Conservation (phyloP, 2,113 vertebrate species). For the Xyliphius kryptos region DNA sequence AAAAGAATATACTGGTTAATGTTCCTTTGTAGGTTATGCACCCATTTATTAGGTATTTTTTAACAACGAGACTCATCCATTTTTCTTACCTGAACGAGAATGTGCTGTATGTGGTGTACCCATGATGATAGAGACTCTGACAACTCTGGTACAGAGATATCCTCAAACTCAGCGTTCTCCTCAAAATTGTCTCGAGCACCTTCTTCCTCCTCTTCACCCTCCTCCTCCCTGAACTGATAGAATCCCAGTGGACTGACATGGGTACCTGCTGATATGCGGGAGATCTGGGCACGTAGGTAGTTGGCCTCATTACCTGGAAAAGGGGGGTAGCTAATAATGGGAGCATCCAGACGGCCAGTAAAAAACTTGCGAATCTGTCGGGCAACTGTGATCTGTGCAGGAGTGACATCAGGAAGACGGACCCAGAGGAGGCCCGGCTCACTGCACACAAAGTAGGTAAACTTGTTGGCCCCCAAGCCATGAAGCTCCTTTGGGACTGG, state of each 20-base stretch:
- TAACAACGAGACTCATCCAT: too few species aligned
- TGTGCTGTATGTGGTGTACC: constrained; percentile 84
- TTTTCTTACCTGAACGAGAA: constrained; percentile 88
- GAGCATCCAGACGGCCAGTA: constrained; percentile 75
- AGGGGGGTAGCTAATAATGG: constrained; percentile 80
- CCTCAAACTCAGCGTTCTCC: constrained; percentile 86
- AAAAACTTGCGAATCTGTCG: constrained; percentile 82
- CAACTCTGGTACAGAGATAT: constrained; percentile 68
- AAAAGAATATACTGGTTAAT: too few species aligned
- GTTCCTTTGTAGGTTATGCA: too few species aligned
- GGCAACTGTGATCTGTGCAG: constrained; percentile 78
- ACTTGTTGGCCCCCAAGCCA: constrained; percentile 81
- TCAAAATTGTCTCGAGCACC: constrained; percentile 59
- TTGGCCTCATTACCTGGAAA: constrained; percentile 89
- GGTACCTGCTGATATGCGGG: constrained; percentile 87
- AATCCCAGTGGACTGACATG: constrained; percentile 86
- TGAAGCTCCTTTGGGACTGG: constrained; percentile 71
- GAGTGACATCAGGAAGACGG: constrained; percentile 78
- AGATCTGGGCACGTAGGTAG: constrained; percentile 88
- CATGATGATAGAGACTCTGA: constrained; percentile 73
- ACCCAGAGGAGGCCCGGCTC: constrained; percentile 83
- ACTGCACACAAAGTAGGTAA: constrained; percentile 82
- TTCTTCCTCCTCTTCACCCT: constrained; percentile 75
- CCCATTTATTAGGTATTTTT: too few species aligned
- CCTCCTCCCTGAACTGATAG: constrained; percentile 80